phyloP scores from a whole-genome alignment of 2,888 invertebrate species.

The Ferdinandea cuprea region DNA sequence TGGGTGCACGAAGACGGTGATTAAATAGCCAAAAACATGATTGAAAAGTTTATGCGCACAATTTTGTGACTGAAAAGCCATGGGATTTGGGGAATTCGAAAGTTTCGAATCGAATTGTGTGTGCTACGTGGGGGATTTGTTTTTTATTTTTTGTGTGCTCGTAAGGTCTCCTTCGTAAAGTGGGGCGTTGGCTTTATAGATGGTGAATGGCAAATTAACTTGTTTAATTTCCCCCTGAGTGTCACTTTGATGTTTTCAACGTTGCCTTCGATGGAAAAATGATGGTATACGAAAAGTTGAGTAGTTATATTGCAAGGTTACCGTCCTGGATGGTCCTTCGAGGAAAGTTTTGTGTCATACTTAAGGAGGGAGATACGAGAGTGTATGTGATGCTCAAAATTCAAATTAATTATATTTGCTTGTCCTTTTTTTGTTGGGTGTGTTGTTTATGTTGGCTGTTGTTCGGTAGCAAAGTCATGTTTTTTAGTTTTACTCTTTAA shows the following conservation, averaged over 20 bases:
- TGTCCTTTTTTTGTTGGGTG: constrained; percentile 43
- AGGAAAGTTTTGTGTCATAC: constrained; percentile 60
- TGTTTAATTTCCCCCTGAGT: constrained; percentile 71
- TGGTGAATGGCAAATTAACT: constrained; percentile 70
- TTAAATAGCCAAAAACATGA: constrained; percentile 65
- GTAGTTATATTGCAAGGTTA: constrained; percentile 21
- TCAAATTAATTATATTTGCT: constrained; percentile 67
- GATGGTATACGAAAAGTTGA: not conserved
- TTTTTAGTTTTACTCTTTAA: constrained; percentile 63
- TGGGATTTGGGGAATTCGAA: constrained; percentile 48
- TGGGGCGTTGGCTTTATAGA: constrained; percentile 58
- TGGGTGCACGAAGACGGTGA: constrained; percentile 41
- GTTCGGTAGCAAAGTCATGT: constrained; percentile 39
- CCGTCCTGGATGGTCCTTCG: constrained; percentile 29
- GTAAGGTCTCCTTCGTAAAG: constrained; percentile 29
- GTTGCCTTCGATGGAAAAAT: constrained; percentile 11
- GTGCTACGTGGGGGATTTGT: constrained; percentile 12
- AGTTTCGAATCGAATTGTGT: constrained; percentile 19
- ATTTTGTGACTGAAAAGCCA: constrained; percentile 56
- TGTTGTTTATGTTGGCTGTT: constrained; percentile 20
- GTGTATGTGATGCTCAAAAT: constrained; percentile 60
- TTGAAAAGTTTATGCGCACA: constrained; percentile 65
- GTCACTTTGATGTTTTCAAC: constrained; percentile 66
- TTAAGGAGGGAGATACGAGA: constrained; percentile 17
- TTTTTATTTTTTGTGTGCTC: constrained; percentile 24